Evolutionary conservation across 2,113 vertebrate genomes (phyloP).

Genomic region (Scolopax mira): DNA sequence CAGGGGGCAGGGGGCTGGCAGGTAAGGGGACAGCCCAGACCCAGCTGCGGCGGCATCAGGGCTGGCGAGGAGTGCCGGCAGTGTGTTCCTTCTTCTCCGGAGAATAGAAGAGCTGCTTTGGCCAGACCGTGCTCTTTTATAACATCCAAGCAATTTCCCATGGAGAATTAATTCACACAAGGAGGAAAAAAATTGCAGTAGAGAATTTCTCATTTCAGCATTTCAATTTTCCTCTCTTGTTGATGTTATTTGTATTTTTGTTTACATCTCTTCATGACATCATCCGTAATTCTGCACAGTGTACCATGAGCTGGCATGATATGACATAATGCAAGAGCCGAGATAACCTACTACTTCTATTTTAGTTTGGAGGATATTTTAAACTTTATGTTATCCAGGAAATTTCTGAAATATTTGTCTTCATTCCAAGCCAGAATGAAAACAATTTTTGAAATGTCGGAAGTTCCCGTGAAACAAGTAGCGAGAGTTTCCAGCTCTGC

Average conservation of each 20-base stretch:
- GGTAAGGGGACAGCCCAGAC: neutral
- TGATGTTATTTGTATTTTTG: constrained; percentile 15
- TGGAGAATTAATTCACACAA: neutral
- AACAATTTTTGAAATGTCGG: constrained; percentile 38
- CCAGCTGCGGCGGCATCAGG: neutral
- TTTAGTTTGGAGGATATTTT: constrained; percentile 17
- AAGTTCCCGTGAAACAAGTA: constrained; percentile 48
- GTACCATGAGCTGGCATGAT: constrained; percentile 1
- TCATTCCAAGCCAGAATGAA: constrained; percentile 50
- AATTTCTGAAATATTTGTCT: constrained; percentile 62
- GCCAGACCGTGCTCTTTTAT: neutral
- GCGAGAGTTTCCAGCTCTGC: neutral
- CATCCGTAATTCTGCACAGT: neutral
- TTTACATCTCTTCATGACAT: neutral
- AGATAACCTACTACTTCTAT: constrained; percentile 14
- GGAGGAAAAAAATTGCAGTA: rapidly evolving
- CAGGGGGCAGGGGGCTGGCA: neutral
- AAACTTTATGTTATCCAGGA: constrained; percentile 60
- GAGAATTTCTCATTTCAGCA: neutral
- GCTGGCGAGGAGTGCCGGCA: neutral
- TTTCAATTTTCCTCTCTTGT: neutral
- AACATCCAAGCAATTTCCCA: neutral
- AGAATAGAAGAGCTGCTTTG: neutral
- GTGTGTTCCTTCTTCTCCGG: neutral
- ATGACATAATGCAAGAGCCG: constrained; percentile 41